Percentiles rank a stretch among this genome's conserved stretches.
Evolutionary conservation across 2,797 vertebrate genomes (phyloP).

Genomic region (Pogonophryne albipinna): DNA sequence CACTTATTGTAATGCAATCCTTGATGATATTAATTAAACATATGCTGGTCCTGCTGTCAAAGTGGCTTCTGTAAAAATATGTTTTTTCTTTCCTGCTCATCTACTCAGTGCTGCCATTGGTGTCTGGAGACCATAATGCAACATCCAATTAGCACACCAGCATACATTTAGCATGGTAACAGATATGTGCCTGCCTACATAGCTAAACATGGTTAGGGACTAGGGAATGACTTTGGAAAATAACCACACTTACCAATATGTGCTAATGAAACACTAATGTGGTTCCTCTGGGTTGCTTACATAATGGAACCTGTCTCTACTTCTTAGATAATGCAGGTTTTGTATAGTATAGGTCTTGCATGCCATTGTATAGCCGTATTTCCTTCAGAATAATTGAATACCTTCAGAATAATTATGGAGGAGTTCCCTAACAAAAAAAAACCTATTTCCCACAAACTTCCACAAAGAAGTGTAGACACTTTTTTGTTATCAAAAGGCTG

Average conservation of each 20-base stretch:
- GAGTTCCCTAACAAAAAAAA: not conserved
- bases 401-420: not conserved
- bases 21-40: not conserved
- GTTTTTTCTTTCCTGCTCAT: not conserved
- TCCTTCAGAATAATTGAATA: not conserved
- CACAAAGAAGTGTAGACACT: not conserved
- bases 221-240: not conserved
- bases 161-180: constrained; percentile 1
- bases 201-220: constrained; percentile 4
- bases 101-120: not conserved
- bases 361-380: not conserved
- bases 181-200: not conserved
- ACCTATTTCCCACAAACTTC: not conserved
- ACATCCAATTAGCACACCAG: not conserved
- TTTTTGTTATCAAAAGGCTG: not conserved
- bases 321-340: not conserved
- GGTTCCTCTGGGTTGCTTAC: not conserved
- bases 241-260: not conserved
- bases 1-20: not conserved
- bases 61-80: not conserved
- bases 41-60: not conserved
- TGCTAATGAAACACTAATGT: not conserved
- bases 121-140: not conserved
- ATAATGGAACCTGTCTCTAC: not conserved
- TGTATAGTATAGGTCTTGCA: no score